These are phyloP conservation scores for Trinorchestia longiramus DNA, from an alignment of 1,140 invertebrate genomes.

Conservation along the genomic window DNA sequence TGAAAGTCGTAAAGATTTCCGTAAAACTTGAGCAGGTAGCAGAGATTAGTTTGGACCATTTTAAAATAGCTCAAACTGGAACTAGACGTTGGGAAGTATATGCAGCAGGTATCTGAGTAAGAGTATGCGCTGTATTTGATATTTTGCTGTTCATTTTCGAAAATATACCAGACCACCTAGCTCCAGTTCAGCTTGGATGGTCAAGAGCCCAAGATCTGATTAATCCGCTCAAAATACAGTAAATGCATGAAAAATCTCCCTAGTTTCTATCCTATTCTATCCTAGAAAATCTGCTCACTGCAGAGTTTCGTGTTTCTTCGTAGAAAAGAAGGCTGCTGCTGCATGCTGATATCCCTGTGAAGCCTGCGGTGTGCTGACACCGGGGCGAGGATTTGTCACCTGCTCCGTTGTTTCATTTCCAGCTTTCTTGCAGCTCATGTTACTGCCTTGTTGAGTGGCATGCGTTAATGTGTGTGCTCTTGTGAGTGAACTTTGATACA, in stretches of 20 bases:
- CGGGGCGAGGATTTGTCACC: background rate
- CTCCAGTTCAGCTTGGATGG: background rate
- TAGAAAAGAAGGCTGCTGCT: background rate
- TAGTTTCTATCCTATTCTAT: no score
- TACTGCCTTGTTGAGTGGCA: background rate
- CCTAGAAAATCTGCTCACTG: background rate
- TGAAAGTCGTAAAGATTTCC: background rate
- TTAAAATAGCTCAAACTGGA: background rate
- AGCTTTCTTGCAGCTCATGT: background rate
- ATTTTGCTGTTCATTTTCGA: no score
- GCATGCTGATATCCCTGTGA: background rate
- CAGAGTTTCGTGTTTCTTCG: background rate
- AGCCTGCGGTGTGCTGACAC: background rate
- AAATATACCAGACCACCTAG: no score
- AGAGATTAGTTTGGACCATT: background rate
- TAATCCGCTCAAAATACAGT: background rate
- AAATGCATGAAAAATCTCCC: no score
- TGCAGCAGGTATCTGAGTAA: no score
- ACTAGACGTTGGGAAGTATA: background rate
- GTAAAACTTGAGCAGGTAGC: background rate
- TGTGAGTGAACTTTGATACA: no score
- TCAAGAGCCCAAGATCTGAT: background rate
- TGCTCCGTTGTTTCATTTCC: background rate
- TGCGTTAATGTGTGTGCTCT: background rate
- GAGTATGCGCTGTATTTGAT: no score